A percentile compares a stretch with the other conserved stretches of the same genome.
These are phyloP conservation scores for Xylocampa areola DNA, from an alignment of 2,888 invertebrate genomes.

Conservation along the genomic window DNA sequence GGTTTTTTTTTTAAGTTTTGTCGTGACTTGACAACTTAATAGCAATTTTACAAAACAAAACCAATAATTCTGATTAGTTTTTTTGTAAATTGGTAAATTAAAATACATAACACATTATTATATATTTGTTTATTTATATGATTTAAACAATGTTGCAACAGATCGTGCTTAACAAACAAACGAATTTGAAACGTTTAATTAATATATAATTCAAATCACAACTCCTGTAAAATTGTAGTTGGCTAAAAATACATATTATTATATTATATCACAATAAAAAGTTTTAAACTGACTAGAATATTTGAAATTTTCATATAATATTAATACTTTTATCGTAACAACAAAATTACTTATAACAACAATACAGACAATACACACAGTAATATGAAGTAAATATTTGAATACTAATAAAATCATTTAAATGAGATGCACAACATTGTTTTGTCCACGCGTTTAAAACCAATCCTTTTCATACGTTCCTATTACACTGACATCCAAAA, in stretches of 20 bases:
- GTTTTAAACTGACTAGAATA: constrained; percentile 56
- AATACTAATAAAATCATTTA: no score
- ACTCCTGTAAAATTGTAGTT: constrained; percentile 58
- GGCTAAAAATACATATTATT: no score
- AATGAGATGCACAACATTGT: no score
- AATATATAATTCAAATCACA: constrained; percentile 58
- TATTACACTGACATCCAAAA: neutral
- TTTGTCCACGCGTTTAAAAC: no score
- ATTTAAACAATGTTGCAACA: constrained; percentile 63
- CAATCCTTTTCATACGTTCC: no score
- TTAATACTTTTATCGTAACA: constrained; percentile 19
- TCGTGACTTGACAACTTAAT: no score
- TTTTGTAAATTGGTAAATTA: neutral
- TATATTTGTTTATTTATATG: constrained; percentile 65
- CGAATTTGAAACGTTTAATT: constrained; percentile 53
- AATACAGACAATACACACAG: constrained; percentile 11
- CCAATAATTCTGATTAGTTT: no score
- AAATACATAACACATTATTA: constrained; percentile 24
- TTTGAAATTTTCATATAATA: constrained; percentile 41
- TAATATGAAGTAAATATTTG: no score
- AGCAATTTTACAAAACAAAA: no score
- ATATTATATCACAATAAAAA: constrained; percentile 68
- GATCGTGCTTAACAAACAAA: constrained; percentile 60
- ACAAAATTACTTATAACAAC: neutral
- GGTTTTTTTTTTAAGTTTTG: no score